A percentile compares a stretch with the other conserved stretches of the same genome.
phyloP scores from a whole-genome alignment of 2,797 vertebrate genomes.

The Phalloptychus januarius region DNA sequence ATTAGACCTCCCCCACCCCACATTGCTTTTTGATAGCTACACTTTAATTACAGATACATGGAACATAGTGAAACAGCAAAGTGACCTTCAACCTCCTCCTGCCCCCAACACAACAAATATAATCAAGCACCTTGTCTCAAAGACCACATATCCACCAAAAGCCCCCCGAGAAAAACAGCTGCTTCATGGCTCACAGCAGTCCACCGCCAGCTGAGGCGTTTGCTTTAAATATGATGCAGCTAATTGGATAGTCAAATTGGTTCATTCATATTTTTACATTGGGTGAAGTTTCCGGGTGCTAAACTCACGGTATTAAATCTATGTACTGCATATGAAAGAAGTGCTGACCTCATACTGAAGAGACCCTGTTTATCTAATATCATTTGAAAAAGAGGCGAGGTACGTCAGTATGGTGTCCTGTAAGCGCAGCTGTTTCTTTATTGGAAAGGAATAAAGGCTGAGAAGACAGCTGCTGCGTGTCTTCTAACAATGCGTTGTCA shows the following conservation, averaged over 20 bases:
- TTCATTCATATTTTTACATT: conserved; percentile 23
- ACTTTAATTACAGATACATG: conserved; percentile 84
- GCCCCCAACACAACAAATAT: neutral
- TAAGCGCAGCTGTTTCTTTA: conserved; percentile 6
- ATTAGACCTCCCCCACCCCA: conserved; percentile 73
- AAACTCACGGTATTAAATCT: conserved; percentile 19
- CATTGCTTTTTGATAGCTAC: conserved; percentile 72
- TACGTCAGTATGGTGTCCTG: neutral
- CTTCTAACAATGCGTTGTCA: conserved; percentile 23
- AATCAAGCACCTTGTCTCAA: conserved; percentile 20
- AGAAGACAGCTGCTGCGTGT: conserved; percentile 13
- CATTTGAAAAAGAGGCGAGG: conserved; percentile 5
- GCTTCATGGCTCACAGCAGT: conserved; percentile 8
- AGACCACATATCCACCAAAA: conserved; percentile 8
- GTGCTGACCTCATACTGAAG: conserved; percentile 15
- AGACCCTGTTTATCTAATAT: conserved; percentile 9
- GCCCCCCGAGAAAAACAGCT: conserved; percentile 15
- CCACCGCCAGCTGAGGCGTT: conserved; percentile 29
- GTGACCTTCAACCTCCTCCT: conserved; percentile 29
- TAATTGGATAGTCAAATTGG: conserved; percentile 53
- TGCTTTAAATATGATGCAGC: conserved; percentile 46
- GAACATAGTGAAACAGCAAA: conserved; percentile 56
- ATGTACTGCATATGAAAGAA: conserved; percentile 15
- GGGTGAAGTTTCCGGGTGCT: neutral
- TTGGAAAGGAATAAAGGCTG: neutral